Evolutionary conservation across 2,888 invertebrate species (phyloP), one percentile per base, ranked within the genome.

Genomic region (Nomada fucata): DNA sequence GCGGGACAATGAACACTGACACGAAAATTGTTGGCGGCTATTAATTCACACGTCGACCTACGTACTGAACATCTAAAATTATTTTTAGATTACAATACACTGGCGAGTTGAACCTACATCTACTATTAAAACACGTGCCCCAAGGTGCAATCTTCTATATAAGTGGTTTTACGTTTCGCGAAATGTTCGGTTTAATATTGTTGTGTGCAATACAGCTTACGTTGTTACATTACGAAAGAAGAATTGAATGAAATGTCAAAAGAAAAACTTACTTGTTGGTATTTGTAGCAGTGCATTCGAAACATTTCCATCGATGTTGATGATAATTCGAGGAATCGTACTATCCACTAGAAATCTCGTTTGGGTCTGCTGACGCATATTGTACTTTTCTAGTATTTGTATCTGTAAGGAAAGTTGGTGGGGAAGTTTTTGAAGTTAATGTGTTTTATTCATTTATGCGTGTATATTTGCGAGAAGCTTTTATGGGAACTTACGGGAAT

Each of bases 261-360:
- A 55, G 11, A 1, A 9, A n/a, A 52, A 87, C 88, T 89, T 60
- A 91, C 91, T 82, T 26, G 70, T 79, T 0, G 90, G 89, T 71
- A 89, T 83, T 57, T 85, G 77, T 7, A 91, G 75, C 20, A 79
- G 26, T 10, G 80, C 83, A 10, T 70, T 82, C 7, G 88, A 78
- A 26, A 86, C 15, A 23, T 84, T 82, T 47, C 82, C 87, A 15
- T 61, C 50, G 20, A 89, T 63, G 29, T 76, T 69, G 11, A 89
- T 65, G 20, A 60, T 13, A 57, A 88, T 74, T 53, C 68, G 44
- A 18, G n/a, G 55, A 3, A 71, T 42, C 15, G 11, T 13, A 2
- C 59, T 29, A 23, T 80, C 29, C 0, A 83, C 68, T 2, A 55
- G 1, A 10, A 88, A 88, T 15, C 72, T 79, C 18, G 7, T 73